A percentile compares a stretch with the other conserved stretches of the same genome.
Conservation (phyloP, 2,797 vertebrate genomes). For the Microctenopoma steveboyesi region DNA sequence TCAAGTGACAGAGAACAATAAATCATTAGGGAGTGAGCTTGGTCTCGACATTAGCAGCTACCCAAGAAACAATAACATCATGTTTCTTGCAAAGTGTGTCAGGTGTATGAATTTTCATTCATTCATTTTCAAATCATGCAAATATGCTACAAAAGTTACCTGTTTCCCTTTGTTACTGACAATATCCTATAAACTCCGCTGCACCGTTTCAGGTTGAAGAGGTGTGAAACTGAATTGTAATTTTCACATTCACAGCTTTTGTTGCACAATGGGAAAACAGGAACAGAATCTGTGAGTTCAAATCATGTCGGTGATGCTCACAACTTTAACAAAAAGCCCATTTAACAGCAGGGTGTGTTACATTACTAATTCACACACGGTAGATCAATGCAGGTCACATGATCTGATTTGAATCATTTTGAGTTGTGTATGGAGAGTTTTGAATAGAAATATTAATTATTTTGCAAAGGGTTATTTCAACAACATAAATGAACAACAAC, state of each 20-base stretch:
- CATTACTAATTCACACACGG: no score
- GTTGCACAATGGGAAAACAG: no score
- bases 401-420: no score
- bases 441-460: no score
- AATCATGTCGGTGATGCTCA: no score
- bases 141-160: constrained; percentile 10
- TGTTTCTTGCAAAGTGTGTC: not conserved
- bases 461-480: no score
- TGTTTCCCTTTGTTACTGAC: constrained; percentile 14
- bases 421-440: no score
- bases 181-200: constrained; percentile 4
- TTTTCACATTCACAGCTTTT: not conserved
- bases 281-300: no score
- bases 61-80: constrained; percentile 26
- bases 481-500: no score
- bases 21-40: constrained; percentile 23
- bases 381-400: no score
- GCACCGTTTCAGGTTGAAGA: constrained; percentile 17
- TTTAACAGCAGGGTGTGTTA: no score
- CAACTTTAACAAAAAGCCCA: no score
- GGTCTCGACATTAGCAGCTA: constrained; percentile 6
- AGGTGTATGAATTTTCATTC: constrained; percentile 5
- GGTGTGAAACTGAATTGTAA: constrained; percentile 11
- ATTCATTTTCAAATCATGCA: not conserved
- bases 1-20: constrained; percentile 12